Evolutionary conservation across 2,113 vertebrate genomes (phyloP).

Genomic region (Elephas maximus): DNA sequence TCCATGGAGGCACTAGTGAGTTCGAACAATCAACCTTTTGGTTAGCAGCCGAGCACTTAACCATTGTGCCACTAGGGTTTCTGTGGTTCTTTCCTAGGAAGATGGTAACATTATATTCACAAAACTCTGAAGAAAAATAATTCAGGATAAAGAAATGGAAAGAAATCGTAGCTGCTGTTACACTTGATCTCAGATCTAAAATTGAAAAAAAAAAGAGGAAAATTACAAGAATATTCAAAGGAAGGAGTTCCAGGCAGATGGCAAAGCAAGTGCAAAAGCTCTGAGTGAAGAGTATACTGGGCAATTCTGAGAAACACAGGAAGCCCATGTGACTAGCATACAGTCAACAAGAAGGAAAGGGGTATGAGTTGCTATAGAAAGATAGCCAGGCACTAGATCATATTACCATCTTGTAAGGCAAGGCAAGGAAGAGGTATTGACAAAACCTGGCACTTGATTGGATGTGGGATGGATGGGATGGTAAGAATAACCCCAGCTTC

Average conservation of each 20-base stretch:
- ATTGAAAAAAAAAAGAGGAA: neutral
- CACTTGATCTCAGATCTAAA: neutral
- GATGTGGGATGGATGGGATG: neutral
- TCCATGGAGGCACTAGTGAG: neutral
- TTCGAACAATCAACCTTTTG: neutral
- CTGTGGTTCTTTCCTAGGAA: neutral
- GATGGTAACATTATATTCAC: neutral
- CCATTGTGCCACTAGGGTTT: neutral
- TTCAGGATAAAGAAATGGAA: neutral
- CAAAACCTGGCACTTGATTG: neutral
- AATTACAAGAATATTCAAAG: neutral
- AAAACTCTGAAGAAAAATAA: neutral
- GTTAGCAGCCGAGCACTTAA: neutral
- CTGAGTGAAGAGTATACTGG: neutral
- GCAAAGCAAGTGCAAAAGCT: neutral
- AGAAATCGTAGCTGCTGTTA: neutral
- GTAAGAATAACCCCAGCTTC: neutral
- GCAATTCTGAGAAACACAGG: neutral
- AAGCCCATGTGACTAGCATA: neutral
- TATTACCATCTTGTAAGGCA: neutral
- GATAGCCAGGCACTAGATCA: neutral
- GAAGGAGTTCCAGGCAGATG: neutral
- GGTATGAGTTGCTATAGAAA: neutral
- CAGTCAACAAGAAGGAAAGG: neutral
- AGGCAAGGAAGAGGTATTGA: neutral